Evolutionary conservation across 35 echinoderm and acorn worm species (phyloP).

Genomic region (Diadema setosum): DNA sequence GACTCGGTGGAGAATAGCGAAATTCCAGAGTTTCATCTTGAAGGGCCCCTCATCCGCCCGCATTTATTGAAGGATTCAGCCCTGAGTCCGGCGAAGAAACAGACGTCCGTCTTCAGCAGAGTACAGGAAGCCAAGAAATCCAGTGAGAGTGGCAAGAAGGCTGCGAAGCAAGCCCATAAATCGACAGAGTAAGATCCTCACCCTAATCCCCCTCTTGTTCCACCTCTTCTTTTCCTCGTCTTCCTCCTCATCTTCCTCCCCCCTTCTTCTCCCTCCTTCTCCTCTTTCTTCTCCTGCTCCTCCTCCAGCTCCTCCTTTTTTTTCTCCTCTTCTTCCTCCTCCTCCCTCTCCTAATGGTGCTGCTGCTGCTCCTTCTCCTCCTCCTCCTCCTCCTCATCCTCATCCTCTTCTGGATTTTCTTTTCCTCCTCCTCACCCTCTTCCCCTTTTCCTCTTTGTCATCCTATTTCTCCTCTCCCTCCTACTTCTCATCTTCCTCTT

Average conservation of each 20-base stretch:
- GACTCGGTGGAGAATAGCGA: conserved; percentile 25
- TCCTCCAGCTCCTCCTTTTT: neutral
- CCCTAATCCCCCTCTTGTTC: neutral
- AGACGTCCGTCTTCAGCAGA: conserved; percentile 39
- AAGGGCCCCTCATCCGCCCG: neutral
- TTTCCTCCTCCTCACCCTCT: neutral
- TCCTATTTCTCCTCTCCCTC: neutral
- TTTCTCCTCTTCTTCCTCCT: neutral
- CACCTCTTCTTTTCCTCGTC: neutral
- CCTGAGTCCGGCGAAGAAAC: conserved; percentile 37
- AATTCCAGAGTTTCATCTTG: conserved; percentile 28
- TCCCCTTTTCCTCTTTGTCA: neutral
- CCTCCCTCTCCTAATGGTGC: neutral
- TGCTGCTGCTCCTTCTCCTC: neutral
- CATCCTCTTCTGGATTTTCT: neutral
- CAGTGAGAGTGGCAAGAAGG: neutral
- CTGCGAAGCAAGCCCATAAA: neutral
- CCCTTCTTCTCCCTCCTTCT: neutral
- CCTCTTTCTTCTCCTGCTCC: neutral
- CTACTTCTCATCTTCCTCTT: neutral
- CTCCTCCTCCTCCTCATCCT: neutral
- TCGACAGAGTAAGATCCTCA: neutral
- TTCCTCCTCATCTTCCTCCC: neutral
- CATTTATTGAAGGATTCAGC: neutral
- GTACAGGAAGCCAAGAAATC: conserved; percentile 7